Conservation (phyloP, 2,888 invertebrate genomes). For the Morinoia aosen region DNA sequence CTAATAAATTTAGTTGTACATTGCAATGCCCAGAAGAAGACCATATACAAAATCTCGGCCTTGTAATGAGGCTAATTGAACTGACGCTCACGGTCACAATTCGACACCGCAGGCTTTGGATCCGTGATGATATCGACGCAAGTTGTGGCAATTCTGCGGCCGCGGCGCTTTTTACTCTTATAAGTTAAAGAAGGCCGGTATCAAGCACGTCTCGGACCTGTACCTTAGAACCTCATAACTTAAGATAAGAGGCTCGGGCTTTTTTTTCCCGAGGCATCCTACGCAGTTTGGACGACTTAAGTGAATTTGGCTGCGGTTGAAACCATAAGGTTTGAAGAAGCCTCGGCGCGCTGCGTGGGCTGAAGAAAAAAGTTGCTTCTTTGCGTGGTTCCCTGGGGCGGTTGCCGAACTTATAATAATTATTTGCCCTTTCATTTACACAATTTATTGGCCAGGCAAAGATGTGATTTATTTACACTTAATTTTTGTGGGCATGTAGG, state of each 20-base stretch:
- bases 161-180: neutral
- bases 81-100: neutral
- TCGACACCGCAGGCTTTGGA: neutral
- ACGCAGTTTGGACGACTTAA: neutral
- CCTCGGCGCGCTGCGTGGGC: neutral
- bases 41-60: neutral
- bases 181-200: neutral
- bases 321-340: neutral
- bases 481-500: neutral
- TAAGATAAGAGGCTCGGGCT: neutral
- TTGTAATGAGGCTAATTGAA: neutral
- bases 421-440: neutral
- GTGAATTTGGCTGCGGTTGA: neutral
- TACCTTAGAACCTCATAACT: conserved; percentile 4
- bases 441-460: neutral
- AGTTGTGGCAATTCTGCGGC: neutral
- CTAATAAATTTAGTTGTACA: neutral
- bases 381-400: neutral
- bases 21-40: neutral
- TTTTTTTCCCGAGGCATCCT: neutral
- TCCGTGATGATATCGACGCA: neutral
- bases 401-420: neutral
- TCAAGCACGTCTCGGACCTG: conserved; percentile 1
- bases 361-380: neutral
- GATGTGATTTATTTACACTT: neutral